Evolutionary conservation across 2,113 vertebrate genomes (phyloP).

Genomic region (Ochotona curzoniae): DNA sequence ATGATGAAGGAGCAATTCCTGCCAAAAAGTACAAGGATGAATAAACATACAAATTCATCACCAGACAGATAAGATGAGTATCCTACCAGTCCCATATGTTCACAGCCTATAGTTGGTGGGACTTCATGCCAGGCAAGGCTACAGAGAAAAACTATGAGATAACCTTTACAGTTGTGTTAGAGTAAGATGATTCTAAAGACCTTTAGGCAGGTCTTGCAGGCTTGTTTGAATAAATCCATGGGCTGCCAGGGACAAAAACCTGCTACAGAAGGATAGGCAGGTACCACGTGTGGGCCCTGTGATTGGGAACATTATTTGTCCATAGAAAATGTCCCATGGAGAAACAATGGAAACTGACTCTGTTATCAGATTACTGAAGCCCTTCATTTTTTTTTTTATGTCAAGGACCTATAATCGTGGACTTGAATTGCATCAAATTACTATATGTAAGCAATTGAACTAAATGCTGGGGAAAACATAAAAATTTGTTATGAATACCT

Average conservation of each 20-base stretch:
- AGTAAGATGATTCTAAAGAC: not conserved
- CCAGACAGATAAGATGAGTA: not conserved
- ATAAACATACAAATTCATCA: not conserved
- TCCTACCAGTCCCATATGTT: not conserved
- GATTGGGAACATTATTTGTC: not conserved
- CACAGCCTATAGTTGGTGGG: not conserved
- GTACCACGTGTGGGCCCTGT: not conserved
- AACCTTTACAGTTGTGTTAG: not conserved
- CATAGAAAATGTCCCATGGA: not conserved
- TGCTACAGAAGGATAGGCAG: not conserved
- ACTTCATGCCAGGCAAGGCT: rapidly evolving
- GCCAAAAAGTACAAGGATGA: not conserved
- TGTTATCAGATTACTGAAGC: not conserved
- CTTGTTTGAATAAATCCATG: not conserved
- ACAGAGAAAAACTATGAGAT: not conserved
- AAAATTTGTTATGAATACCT: conserved; percentile 47
- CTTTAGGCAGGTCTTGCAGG: not conserved
- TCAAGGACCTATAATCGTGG: not conserved
- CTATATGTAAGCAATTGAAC: conserved; percentile 2
- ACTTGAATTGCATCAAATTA: not conserved
- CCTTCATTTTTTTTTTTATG: not conserved
- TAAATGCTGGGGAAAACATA: conserved; percentile 23
- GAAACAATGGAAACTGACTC: not conserved
- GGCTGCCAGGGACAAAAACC: not conserved
- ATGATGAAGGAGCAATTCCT: not conserved